Conservation (phyloP, 35 echinoderm and acorn worm species). For the Ptychodera flava region DNA sequence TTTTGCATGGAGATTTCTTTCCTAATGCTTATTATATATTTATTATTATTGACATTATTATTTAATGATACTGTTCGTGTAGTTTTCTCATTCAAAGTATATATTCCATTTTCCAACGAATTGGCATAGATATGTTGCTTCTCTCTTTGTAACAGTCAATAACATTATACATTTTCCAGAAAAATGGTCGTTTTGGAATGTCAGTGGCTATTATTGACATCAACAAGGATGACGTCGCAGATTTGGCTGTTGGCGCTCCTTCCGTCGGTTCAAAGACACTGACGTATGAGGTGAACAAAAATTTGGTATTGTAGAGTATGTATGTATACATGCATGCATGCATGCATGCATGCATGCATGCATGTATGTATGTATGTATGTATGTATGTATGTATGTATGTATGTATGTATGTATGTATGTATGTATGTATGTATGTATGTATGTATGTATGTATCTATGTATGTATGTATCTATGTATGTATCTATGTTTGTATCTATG, state of each 20-base stretch:
- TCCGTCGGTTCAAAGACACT: conserved; percentile 40
- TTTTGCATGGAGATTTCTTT: no score
- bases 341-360: not conserved
- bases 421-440: not conserved
- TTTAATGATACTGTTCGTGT: no score
- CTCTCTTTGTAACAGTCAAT: not conserved
- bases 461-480: not conserved
- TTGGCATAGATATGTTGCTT: no score
- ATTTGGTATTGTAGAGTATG: no score
- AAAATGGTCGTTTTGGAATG: conserved; percentile 44
- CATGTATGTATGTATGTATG: not conserved
- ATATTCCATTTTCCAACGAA: no score
- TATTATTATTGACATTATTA: no score
- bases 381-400: conserved; percentile 2
- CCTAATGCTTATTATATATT: no score
- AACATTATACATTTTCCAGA: conserved; percentile 20
- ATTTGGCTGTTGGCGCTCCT: conserved; percentile 60
- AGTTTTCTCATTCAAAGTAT: no score
- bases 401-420: conserved; percentile 2
- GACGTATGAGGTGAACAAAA: conserved; percentile 52
- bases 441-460: not conserved
- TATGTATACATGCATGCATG: not conserved
- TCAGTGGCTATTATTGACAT: conserved; percentile 49
- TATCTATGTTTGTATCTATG: not conserved
- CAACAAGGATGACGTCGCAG: conserved; percentile 43